A percentile compares a stretch with the other conserved stretches of the same genome.
phyloP scores from a whole-genome alignment of 2,797 vertebrate species.

The Catharus ustulatus region DNA sequence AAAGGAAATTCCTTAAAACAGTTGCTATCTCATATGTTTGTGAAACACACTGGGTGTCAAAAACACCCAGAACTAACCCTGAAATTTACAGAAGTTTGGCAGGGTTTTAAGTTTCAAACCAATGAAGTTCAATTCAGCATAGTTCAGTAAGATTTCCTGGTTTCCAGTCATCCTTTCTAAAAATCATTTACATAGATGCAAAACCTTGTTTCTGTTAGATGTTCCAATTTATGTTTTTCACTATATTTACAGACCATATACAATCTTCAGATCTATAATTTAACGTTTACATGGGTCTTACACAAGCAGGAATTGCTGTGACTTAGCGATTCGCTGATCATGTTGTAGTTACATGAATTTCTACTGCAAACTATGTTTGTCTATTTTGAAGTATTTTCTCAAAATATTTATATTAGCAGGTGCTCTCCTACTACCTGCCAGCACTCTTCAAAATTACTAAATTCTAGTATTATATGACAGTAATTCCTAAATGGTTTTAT shows the following conservation, averaged over 20 bases:
- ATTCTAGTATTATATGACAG: not conserved
- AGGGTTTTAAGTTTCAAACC: not conserved
- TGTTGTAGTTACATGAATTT: not conserved
- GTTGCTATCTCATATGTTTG: not conserved
- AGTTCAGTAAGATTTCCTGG: not conserved
- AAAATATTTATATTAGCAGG: not conserved
- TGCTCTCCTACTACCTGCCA: not conserved
- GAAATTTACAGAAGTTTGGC: not conserved
- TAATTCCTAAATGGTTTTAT: not conserved
- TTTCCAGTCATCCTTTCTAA: not conserved
- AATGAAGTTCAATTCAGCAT: not conserved
- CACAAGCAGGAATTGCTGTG: not conserved
- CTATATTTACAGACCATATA: not conserved
- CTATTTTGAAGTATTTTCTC: not conserved
- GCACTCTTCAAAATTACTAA: not conserved
- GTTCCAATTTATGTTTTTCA: not conserved
- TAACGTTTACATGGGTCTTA: not conserved
- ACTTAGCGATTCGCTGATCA: not conserved
- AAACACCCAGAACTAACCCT: not conserved
- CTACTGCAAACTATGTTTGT: not conserved
- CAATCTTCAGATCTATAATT: not conserved
- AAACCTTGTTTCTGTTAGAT: not conserved
- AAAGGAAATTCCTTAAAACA: not conserved
- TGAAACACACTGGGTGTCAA: fast-evolving
- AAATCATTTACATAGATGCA: not conserved